Percentiles rank a stretch among this genome's conserved stretches.
phyloP scores from a whole-genome alignment of 1,140 invertebrate species.

The Drosophila biarmipes region DNA sequence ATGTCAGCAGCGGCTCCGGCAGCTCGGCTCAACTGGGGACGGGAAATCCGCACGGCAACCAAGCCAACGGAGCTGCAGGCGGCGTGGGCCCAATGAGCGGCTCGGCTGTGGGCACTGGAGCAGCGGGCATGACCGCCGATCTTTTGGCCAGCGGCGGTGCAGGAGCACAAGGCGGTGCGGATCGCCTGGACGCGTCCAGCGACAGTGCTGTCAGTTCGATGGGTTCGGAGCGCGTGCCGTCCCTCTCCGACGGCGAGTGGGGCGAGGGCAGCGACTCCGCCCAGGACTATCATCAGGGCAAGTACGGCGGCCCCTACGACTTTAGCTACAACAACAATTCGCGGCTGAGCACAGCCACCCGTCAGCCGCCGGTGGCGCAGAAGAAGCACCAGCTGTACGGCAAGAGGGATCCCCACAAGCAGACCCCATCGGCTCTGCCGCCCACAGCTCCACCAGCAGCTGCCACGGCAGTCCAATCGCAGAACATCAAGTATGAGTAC shows the following conservation, averaged over 20 bases:
- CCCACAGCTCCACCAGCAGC: constrained; percentile 44
- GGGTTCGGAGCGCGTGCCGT: constrained; percentile 95
- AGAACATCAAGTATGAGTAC: constrained; percentile 87
- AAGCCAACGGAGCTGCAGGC: constrained; percentile 57
- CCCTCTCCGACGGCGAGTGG: constrained; percentile 94
- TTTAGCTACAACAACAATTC: constrained; percentile 87
- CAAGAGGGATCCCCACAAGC: constrained; percentile 91
- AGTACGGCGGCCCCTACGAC: constrained; percentile 91
- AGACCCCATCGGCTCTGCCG: constrained; percentile 52
- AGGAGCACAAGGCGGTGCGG: constrained; percentile 84
- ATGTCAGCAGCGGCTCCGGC: constrained; percentile 63
- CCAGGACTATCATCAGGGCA: constrained; percentile 87
- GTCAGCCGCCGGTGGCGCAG: constrained; percentile 90
- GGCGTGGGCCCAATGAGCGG: constrained; percentile 78
- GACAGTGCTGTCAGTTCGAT: constrained; percentile 96
- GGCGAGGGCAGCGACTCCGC: constrained; percentile 94
- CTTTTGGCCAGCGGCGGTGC: constrained; percentile 59
- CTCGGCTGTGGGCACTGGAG: constrained; percentile 61
- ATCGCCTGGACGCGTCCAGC: constrained; percentile 91
- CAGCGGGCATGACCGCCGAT: constrained; percentile 79
- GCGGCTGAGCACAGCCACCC: constrained; percentile 69
- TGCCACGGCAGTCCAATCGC: constrained; percentile 76
- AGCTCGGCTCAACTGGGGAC: constrained; percentile 48
- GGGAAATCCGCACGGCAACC: constrained; percentile 45
- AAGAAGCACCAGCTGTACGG: constrained; percentile 97